Evolutionary conservation across 2,888 invertebrate species (phyloP).

Genomic region (Nymphalis urticae): DNA sequence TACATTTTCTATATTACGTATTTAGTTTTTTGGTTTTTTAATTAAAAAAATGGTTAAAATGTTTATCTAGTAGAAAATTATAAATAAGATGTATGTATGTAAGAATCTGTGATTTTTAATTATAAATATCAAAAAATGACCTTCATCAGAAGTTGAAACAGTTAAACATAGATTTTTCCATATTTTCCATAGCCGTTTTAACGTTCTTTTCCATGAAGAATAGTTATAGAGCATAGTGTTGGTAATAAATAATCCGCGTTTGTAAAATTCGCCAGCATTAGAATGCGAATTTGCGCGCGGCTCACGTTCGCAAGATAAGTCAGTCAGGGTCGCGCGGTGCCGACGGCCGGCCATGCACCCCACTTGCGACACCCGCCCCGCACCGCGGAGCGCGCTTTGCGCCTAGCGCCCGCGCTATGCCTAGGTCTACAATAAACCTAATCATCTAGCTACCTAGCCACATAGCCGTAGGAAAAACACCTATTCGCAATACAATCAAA

Average conservation of each 20-base stretch:
- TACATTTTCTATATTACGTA: no score
- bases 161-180: neutral
- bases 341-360: slow-evolving; percentile 81
- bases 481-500: slow-evolving; percentile 1
- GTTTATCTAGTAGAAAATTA: no score
- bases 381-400: slow-evolving; percentile 38
- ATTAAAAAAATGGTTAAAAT: no score
- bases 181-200: neutral
- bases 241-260: slow-evolving; percentile 39
- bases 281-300: slow-evolving; percentile 78
- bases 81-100: no score
- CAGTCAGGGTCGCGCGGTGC: slow-evolving; percentile 81
- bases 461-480: slow-evolving; percentile 47
- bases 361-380: slow-evolving; percentile 65
- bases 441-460: slow-evolving; percentile 44
- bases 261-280: slow-evolving; percentile 75
- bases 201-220: slow-evolving; percentile 23
- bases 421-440: slow-evolving; percentile 32
- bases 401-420: slow-evolving; percentile 39
- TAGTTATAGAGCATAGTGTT: slow-evolving; percentile 27
- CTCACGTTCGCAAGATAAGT: slow-evolving; percentile 80
- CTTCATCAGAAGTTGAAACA: no score
- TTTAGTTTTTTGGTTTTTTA: no score
- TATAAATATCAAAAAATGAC: no score
- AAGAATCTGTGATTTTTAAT: no score